A percentile compares a stretch with the other conserved stretches of the same genome.
These are phyloP conservation scores for Teleopsis dalmanni DNA, from an alignment of 1,140 invertebrate genomes.

Conservation along the genomic window DNA sequence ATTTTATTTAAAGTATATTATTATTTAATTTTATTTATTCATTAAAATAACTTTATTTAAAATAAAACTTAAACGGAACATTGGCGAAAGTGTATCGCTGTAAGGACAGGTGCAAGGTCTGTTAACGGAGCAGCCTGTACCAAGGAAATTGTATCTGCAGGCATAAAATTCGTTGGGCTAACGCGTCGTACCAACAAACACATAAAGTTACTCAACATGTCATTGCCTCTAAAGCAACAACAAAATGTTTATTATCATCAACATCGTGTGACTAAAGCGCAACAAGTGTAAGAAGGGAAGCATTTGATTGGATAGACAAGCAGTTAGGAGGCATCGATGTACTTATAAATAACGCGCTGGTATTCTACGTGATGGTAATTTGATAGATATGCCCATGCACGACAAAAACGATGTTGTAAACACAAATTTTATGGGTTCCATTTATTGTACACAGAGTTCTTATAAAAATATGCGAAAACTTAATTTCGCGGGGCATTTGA, in stretches of 20 bases:
- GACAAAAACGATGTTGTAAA: slow-evolving; percentile 27
- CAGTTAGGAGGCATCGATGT: slow-evolving; percentile 56
- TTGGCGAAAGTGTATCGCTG: slow-evolving; percentile 14
- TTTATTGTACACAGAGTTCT: slow-evolving; percentile 51
- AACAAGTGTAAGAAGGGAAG: slow-evolving; percentile 52
- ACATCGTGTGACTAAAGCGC: slow-evolving; percentile 56
- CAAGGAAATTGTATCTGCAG: slow-evolving; percentile 41
- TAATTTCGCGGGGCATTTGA: slow-evolving; percentile 53
- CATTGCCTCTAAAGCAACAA: slow-evolving; percentile 18
- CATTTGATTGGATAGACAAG: slow-evolving; percentile 54
- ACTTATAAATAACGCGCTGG: slow-evolving; percentile 64
- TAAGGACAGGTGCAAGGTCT: slow-evolving; percentile 14
- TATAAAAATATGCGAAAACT: slow-evolving; percentile 53
- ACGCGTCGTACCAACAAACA: slow-evolving; percentile 41
- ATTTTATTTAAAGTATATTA: no score
- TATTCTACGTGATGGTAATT: slow-evolving; percentile 15
- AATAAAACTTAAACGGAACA: slow-evolving; percentile 5
- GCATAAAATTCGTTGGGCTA: slow-evolving; percentile 52
- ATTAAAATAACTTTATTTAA: neutral
- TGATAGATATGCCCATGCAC: slow-evolving; percentile 23
- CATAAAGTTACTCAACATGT: slow-evolving; percentile 18
- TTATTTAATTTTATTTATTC: no score
- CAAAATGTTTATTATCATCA: slow-evolving; percentile 35
- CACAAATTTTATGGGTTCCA: slow-evolving; percentile 52
- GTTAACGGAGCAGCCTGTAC: slow-evolving; percentile 50